Evolutionary conservation across 2,888 invertebrate genomes (phyloP), one percentile per base, ranked within the genome.

Genomic region (Anthrax anthrax): DNA sequence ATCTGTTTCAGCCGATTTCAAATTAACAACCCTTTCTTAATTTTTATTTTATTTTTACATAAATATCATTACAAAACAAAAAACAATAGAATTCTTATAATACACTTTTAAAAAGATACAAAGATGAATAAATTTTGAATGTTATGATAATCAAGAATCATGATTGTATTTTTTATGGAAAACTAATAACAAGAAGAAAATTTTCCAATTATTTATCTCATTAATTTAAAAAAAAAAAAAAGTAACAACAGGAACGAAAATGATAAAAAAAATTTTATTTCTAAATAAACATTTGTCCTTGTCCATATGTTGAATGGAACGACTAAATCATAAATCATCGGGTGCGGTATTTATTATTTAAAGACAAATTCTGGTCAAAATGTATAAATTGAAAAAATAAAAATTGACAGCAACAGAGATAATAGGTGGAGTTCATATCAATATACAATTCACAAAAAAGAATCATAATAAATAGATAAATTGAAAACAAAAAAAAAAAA

Each of bases 221-320:
- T n/a, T 6, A 23, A 23, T 23, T 4, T 23, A 23, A 23, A 6
- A 23, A 23, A 23, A 23, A 23, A 23, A 23, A 23, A 23, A 6
- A 6, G 8, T 8, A 23, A 23, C 8, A 23, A 23, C 23, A 23
- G 8, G 5, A 23, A 23, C 23, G 8, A 23, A 23, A 23, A 23
- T 23, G 8, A 23, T 12, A 18, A 23, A 17, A 17, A 4, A n/a
- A 40, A 14, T 36, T 36, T 36, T 27, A 39, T 9, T 37, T 14
- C 34, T 41, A 40, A 40, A 45, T 37, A 45, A 46, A 48, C 50
- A 50, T 50, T 50, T 48, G 50, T 50, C 50, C 48, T 44, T 48
- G 50, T 50, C 50, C 44, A 50, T 50, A 48, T 44, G 50, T 43
- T 50, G 50, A 50, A 47, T 50, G 48, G 47, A 47, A 50, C 48